Percentiles rank a stretch among this genome's conserved stretches.
phyloP scores from a whole-genome alignment of 2,797 vertebrate genomes.

The Xyrichtys novacula region DNA sequence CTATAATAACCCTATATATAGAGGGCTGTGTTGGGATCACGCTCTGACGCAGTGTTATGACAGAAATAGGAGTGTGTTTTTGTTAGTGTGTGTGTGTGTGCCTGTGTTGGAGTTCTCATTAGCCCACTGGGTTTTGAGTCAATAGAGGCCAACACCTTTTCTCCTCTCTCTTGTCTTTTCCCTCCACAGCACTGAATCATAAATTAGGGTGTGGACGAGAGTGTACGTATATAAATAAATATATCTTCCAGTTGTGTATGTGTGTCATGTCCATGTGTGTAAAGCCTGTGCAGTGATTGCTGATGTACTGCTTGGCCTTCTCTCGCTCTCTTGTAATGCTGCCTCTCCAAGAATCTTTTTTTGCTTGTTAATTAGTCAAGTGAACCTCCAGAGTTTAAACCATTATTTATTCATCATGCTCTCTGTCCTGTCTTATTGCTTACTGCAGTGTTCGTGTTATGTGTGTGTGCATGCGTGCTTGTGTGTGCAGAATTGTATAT shows the following conservation, averaged over 20 bases:
- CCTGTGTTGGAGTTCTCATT: slow-evolving; percentile 60
- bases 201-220: slow-evolving; percentile 49
- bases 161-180: slow-evolving; percentile 53
- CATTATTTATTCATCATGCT: slow-evolving; percentile 76
- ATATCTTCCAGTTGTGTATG: slow-evolving; percentile 22
- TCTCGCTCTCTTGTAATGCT: slow-evolving; percentile 52
- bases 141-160: slow-evolving; percentile 65
- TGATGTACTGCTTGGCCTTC: slow-evolving; percentile 49
- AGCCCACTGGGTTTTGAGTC: slow-evolving; percentile 66
- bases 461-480: slow-evolving; percentile 5
- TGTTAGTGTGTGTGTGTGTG: slow-evolving; percentile 18
- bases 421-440: slow-evolving; percentile 58
- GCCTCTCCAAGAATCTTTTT: slow-evolving; percentile 48
- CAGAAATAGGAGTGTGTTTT: slow-evolving; percentile 34
- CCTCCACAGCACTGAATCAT: slow-evolving; percentile 56
- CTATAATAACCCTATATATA: slow-evolving; percentile 24
- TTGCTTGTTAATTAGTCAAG: slow-evolving; percentile 67
- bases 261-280: slow-evolving; percentile 36
- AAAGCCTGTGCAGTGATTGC: slow-evolving; percentile 46
- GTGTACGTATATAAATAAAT: slow-evolving; percentile 19
- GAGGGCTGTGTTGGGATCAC: slow-evolving; percentile 28
- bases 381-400: slow-evolving; percentile 67
- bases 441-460: slow-evolving; percentile 12
- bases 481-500: background rate
- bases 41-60: slow-evolving; percentile 22